These are phyloP conservation scores for Echinops telfairi DNA, from an alignment of 2,113 vertebrate genomes.

Conservation along the genomic window DNA sequence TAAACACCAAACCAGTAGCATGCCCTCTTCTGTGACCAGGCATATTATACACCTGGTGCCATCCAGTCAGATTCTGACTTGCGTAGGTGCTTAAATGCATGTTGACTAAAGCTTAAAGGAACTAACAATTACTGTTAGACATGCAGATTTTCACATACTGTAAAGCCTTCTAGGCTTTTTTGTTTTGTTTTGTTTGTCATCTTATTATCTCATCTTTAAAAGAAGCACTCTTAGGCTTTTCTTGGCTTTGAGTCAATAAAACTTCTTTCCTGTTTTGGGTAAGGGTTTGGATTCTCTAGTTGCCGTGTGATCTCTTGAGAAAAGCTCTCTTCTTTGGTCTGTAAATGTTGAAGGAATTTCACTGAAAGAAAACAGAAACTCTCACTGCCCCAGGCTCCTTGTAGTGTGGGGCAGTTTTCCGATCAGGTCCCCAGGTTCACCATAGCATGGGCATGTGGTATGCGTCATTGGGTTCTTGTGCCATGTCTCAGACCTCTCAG, in stretches of 20 bases:
- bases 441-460: no score
- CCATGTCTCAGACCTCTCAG: not conserved
- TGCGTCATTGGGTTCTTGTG: rapidly evolving
- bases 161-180: not conserved
- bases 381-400: not conserved
- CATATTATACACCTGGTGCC: not conserved
- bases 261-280: conserved; percentile 31
- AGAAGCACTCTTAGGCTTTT: conserved; percentile 24
- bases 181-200: not conserved
- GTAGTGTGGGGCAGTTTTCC: not conserved
- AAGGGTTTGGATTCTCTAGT: conserved; percentile 16
- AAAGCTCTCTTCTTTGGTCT: not conserved
- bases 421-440: not conserved
- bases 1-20: not conserved
- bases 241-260: conserved; percentile 44
- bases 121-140: not conserved
- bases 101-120: conserved; percentile 36
- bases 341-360: not conserved
- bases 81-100: not conserved
- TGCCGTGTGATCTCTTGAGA: not conserved
- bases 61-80: not conserved
- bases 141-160: not conserved
- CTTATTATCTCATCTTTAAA: conserved; percentile 37
- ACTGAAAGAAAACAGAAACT: not conserved
- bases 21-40: not conserved